Conservation (phyloP, 2,888 invertebrate species). For the Diabrotica balteata region DNA sequence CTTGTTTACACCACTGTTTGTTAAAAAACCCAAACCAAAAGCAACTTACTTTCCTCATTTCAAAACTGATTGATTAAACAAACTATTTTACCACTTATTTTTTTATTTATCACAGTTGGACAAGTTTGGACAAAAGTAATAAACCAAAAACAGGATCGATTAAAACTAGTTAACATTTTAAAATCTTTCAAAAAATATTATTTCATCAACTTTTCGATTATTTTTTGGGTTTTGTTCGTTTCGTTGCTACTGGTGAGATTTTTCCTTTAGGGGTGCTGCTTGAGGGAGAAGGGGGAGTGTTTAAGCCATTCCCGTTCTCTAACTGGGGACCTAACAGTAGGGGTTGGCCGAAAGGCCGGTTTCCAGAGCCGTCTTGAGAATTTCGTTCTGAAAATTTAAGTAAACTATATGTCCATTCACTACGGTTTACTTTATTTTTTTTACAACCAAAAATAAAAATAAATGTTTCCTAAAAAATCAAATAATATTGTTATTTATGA, state of each 20-base stretch:
- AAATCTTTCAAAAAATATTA: constrained; percentile 13
- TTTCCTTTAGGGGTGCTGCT: constrained; percentile 56
- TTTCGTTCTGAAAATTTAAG: constrained; percentile 56
- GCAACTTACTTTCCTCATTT: constrained; percentile 25
- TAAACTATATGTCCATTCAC: neutral
- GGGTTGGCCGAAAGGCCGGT: constrained; percentile 72
- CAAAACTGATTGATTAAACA: neutral
- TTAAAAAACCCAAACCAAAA: constrained; percentile 15
- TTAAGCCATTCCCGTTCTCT: constrained; percentile 58
- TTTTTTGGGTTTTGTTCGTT: constrained; percentile 42
- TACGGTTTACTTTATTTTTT: constrained; percentile 1
- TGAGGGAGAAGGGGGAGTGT: constrained; percentile 50
- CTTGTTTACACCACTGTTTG: constrained; percentile 1
- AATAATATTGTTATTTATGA: neutral
- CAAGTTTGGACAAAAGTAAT: constrained; percentile 44
- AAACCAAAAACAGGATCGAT: constrained; percentile 19
- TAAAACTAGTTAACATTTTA: constrained; percentile 5
- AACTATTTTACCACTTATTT: constrained; percentile 4
- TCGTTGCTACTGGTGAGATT: constrained; percentile 40
- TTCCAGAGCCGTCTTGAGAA: constrained; percentile 59
- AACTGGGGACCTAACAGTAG: constrained; percentile 67
- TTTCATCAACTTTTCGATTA: constrained; percentile 4
- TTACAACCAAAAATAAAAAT: neutral
- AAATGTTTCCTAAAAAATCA: neutral
- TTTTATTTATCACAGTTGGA: constrained; percentile 57